Percentiles rank a stretch among this genome's conserved stretches.
These are phyloP conservation scores for Cherax destructor DNA, from an alignment of 1,140 invertebrate species.

Conservation along the genomic window DNA sequence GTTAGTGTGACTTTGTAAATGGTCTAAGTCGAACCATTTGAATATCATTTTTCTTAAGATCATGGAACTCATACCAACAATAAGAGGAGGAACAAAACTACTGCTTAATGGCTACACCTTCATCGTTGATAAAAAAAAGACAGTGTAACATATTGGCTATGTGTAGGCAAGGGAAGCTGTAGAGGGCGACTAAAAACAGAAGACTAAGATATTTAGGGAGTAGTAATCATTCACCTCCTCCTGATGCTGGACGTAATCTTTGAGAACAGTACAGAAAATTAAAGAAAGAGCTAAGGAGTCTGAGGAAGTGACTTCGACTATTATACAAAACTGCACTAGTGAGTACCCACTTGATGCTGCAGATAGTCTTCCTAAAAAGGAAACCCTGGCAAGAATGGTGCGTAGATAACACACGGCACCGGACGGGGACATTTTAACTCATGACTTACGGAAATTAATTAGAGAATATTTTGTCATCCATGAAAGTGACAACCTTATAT, in stretches of 20 bases:
- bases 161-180: conserved; percentile 43
- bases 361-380: conserved; percentile 18
- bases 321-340: conserved; percentile 51
- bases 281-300: conserved; percentile 23
- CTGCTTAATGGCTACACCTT: conserved; percentile 37
- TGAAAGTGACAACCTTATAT: conserved; percentile 34
- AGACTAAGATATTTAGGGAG: conserved; percentile 33
- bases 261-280: conserved; percentile 43
- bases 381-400: conserved; percentile 45
- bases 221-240: conserved; percentile 22
- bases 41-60: background rate
- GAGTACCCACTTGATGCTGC: conserved; percentile 51
- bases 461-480: conserved; percentile 4
- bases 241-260: conserved; percentile 37
- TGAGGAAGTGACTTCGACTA: conserved; percentile 24
- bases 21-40: no score
- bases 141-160: conserved; percentile 30
- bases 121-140: conserved; percentile 36
- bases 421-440: conserved; percentile 19
- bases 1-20: no score
- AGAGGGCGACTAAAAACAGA: conserved; percentile 35
- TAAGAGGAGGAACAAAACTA: conserved; percentile 28
- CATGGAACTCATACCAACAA: background rate
- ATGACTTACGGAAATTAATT: conserved; percentile 30
- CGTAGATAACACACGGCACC: conserved; percentile 23